Percentiles rank a stretch among this genome's conserved stretches.
These are phyloP conservation scores for Cryptotermes secundus DNA, from an alignment of 1,140 invertebrate genomes.

Conservation along the genomic window DNA sequence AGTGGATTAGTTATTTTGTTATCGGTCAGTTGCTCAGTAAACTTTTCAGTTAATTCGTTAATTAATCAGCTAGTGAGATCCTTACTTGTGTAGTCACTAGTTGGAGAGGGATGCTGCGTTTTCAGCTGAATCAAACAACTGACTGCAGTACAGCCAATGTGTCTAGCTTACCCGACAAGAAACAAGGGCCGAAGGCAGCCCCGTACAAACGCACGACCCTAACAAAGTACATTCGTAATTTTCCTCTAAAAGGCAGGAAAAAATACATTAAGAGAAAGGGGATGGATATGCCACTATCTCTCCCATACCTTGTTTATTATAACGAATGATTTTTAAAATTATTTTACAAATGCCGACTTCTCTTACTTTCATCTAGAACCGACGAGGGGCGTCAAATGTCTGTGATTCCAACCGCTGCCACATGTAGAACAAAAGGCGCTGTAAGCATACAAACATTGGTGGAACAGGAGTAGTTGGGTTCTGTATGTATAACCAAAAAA, in stretches of 20 bases:
- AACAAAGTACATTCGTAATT: neutral
- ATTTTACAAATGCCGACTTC: neutral
- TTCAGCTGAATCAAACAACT: no score
- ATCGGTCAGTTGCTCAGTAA: no score
- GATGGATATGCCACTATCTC: neutral
- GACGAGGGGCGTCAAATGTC: neutral
- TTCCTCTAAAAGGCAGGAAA: neutral
- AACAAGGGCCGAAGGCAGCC: neutral
- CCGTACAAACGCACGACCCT: neutral
- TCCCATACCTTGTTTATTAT: neutral
- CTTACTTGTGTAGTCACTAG: no score
- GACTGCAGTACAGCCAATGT: no score
- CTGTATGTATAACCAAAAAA: neutral
- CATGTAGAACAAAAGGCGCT: neutral
- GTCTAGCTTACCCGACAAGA: neutral
- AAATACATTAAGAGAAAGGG: neutral
- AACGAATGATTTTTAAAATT: conserved; percentile 14
- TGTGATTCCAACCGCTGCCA: conserved; percentile 3
- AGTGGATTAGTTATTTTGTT: no score
- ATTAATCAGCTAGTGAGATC: no score
- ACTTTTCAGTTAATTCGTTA: no score
- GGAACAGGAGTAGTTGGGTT: neutral
- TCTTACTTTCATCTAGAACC: neutral
- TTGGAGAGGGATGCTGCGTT: no score
- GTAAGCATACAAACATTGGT: neutral